Evolutionary conservation across 2,113 vertebrate species (phyloP).

Genomic region (Engraulis encrasicolus): DNA sequence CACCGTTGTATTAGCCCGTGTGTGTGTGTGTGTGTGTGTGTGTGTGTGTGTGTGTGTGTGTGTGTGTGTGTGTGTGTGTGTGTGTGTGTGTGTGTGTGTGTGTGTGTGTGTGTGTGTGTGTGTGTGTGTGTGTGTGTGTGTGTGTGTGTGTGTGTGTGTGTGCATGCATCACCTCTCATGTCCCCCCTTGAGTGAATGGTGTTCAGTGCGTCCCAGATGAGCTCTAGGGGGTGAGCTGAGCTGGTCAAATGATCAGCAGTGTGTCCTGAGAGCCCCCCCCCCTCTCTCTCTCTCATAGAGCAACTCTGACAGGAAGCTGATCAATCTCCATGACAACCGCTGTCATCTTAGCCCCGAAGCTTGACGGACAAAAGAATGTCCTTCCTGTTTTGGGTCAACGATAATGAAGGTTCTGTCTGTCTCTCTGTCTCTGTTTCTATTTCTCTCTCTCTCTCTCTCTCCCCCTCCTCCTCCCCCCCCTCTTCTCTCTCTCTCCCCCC

Average conservation of each 20-base stretch:
- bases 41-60: too few relatives aligned
- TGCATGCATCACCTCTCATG: too few relatives aligned
- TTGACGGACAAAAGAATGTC: not conserved
- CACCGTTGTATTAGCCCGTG: too few relatives aligned
- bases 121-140: too few relatives aligned
- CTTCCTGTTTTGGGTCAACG: not conserved
- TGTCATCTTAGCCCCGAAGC: not conserved
- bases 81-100: too few relatives aligned
- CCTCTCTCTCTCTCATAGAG: too few relatives aligned
- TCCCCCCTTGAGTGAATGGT: not conserved
- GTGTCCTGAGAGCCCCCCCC: not conserved
- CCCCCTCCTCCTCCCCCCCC: not conserved
- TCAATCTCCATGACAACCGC: not conserved
- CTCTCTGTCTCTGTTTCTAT: not conserved
- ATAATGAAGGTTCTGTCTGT: not conserved
- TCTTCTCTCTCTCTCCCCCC: too few relatives aligned
- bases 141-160: too few relatives aligned
- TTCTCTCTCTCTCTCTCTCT: not conserved
- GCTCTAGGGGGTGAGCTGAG: not conserved
- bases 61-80: too few relatives aligned
- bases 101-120: too few relatives aligned
- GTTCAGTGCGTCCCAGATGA: slow-evolving; percentile 7
- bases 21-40: too few relatives aligned
- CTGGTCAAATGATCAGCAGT: not conserved
- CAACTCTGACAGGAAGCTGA: slow-evolving; percentile 22